phyloP scores from a whole-genome alignment of 2,888 invertebrate genomes.

The Ariolimax columbianus region DNA sequence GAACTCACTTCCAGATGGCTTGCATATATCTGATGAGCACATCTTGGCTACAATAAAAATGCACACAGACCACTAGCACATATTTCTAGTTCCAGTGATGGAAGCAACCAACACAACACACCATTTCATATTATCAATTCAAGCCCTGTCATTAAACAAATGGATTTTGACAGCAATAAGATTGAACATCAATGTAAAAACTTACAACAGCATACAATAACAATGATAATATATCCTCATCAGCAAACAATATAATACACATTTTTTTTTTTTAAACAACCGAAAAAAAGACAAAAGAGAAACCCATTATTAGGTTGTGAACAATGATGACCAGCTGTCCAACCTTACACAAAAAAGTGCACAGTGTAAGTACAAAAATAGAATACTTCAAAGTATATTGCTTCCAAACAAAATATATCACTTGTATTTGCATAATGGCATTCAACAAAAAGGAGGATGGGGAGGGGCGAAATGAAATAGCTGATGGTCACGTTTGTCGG shows the following conservation, averaged over 20 bases:
- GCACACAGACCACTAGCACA: too few species aligned
- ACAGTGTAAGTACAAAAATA: slow-evolving; percentile 38
- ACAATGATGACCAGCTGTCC: not conserved
- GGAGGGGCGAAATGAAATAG: not conserved
- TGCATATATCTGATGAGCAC: too few species aligned
- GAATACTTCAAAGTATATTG: slow-evolving; percentile 41
- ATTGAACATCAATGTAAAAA: too few species aligned
- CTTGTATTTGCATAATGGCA: slow-evolving; percentile 47
- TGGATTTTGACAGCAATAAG: too few species aligned
- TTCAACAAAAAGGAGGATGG: slow-evolving; percentile 31
- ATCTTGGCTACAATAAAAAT: too few species aligned
- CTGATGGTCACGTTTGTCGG: not conserved
- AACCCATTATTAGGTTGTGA: not conserved
- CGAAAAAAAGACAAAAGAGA: too few species aligned
- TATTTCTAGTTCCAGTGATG: too few species aligned
- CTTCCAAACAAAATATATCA: slow-evolving; percentile 50
- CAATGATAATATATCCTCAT: not conserved
- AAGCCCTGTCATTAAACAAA: too few species aligned
- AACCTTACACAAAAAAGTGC: not conserved
- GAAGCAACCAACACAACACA: too few species aligned
- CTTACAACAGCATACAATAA: not conserved
- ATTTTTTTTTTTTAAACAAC: too few species aligned
- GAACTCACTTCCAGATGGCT: too few species aligned
- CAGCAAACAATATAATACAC: not conserved
- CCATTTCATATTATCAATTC: too few species aligned